Evolutionary conservation across 2,888 invertebrate species (phyloP).

Genomic region (Minunthozetes semirufus): DNA sequence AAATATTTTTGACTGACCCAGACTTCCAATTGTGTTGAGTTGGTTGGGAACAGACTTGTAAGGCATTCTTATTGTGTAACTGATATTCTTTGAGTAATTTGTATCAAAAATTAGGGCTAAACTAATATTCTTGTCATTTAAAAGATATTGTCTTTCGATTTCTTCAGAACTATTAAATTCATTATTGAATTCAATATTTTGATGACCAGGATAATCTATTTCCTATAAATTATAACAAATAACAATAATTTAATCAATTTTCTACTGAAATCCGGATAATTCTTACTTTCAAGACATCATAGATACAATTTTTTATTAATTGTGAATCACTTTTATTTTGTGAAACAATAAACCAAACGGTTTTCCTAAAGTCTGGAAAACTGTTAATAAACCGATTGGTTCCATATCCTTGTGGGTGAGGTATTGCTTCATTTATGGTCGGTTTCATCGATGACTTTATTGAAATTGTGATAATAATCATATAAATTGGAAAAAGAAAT

Average conservation of each 20-base stretch:
- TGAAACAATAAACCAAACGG: background rate
- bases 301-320: no score
- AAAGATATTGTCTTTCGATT: background rate
- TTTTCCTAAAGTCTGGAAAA: background rate
- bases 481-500: constrained; percentile 20
- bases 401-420: background rate
- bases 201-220: background rate
- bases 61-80: constrained; percentile 27
- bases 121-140: background rate
- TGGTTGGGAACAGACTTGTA: background rate
- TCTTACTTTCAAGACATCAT: no score
- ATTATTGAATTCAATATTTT: background rate
- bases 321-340: background rate
- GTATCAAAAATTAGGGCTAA: constrained; percentile 26
- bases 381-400: background rate
- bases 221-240: background rate
- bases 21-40: background rate
- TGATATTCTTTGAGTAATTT: background rate
- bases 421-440: background rate
- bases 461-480: background rate
- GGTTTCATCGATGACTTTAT: background rate
- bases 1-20: background rate
- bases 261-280: no score
- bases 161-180: background rate
- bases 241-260: no score